A percentile compares a stretch with the other conserved stretches of the same genome.
Evolutionary conservation across 1,140 invertebrate species (phyloP).

Genomic region (Sycophaga agraensis): DNA sequence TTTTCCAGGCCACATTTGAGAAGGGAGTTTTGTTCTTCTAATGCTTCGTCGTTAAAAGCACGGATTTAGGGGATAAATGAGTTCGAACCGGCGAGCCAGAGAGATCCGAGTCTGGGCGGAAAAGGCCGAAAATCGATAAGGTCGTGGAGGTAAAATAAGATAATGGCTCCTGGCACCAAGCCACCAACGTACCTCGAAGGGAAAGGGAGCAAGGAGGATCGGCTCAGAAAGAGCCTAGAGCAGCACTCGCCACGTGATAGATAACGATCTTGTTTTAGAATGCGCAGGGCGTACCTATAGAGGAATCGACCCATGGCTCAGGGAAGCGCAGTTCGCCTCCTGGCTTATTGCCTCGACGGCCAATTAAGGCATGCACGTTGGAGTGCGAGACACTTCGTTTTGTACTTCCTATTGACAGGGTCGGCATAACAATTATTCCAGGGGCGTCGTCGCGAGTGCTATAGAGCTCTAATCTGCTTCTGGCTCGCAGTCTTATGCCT

Average conservation of each 20-base stretch:
- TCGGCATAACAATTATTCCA: constrained; percentile 37
- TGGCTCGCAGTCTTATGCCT: too few relatives aligned
- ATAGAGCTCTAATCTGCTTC: not conserved
- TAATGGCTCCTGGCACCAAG: constrained; percentile 10
- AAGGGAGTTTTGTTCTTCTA: too few relatives aligned
- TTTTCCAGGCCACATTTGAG: too few relatives aligned
- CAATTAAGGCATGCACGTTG: constrained; percentile 39
- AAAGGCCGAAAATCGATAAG: constrained; percentile 4
- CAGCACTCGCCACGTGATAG: not conserved
- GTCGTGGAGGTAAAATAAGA: not conserved
- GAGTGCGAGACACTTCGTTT: constrained; percentile 11
- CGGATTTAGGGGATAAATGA: not conserved
- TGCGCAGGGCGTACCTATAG: not conserved
- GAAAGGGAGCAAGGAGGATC: not conserved
- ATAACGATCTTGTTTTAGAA: constrained; percentile 12
- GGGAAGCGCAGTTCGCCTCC: too few relatives aligned
- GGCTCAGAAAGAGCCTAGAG: too few relatives aligned
- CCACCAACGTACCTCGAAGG: not conserved
- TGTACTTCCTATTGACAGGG: constrained; percentile 36
- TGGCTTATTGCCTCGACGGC: constrained; percentile 32
- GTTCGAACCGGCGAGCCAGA: not conserved
- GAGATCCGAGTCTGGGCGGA: not conserved
- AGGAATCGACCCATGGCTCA: too few relatives aligned
- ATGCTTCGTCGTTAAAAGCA: not conserved
- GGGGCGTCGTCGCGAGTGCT: not conserved